phyloP scores from a whole-genome alignment of 2,797 vertebrate species.

The Pygocentrus nattereri region DNA sequence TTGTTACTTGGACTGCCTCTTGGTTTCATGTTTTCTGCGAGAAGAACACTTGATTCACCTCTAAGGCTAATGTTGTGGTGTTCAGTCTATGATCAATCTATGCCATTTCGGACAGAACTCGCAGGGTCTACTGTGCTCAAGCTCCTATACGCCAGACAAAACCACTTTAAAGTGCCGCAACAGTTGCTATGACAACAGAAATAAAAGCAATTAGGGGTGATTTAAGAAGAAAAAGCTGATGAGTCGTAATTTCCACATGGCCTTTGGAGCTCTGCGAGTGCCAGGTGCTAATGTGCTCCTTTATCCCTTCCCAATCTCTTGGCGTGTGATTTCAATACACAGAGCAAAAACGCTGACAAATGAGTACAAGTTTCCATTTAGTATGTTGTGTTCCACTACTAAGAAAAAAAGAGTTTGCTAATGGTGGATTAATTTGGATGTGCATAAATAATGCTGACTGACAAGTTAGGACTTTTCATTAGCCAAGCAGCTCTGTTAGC shows the following conservation, averaged over 20 bases:
- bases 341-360: constrained; percentile 39
- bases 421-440: constrained; percentile 32
- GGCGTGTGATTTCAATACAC: constrained; percentile 24
- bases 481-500: constrained; percentile 19
- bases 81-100: not conserved
- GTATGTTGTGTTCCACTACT: constrained; percentile 1
- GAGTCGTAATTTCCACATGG: constrained; percentile 51
- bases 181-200: constrained; percentile 73
- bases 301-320: constrained; percentile 45
- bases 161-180: constrained; percentile 62
- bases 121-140: not conserved
- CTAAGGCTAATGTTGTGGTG: not conserved
- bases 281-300: constrained; percentile 45
- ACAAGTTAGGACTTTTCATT: constrained; percentile 1
- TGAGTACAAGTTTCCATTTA: constrained; percentile 24
- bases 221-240: constrained; percentile 67
- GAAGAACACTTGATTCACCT: too few relatives aligned
- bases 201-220: constrained; percentile 70
- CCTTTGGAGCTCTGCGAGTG: constrained; percentile 26
- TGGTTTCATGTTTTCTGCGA: too few relatives aligned
- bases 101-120: not conserved
- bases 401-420: constrained; percentile 3
- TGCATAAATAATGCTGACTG: constrained; percentile 35
- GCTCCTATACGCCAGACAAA: constrained; percentile 37
- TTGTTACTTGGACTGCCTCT: too few relatives aligned